phyloP scores from a whole-genome alignment of 2,888 invertebrate species.

The Notodonta dromedarius region DNA sequence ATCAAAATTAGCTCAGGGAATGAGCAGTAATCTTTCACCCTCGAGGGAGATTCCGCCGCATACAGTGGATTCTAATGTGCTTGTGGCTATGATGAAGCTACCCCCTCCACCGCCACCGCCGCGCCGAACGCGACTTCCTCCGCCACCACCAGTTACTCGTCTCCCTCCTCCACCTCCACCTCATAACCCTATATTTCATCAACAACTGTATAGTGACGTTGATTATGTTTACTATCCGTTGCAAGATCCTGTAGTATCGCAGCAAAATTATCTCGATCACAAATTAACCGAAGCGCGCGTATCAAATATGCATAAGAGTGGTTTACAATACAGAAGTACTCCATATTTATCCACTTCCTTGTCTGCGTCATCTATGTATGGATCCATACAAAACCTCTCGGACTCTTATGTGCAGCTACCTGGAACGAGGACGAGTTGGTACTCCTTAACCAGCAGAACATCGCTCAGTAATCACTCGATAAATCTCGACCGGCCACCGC shows the following conservation, averaged over 20 bases:
- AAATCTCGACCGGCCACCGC: conserved; percentile 87
- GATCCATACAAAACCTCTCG: conserved; percentile 92
- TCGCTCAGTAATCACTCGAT: conserved; percentile 86
- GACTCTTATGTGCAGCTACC: conserved; percentile 90
- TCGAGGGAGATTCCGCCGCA: conserved; percentile 71
- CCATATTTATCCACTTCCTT: conserved; percentile 89
- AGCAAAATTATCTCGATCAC: conserved; percentile 95
- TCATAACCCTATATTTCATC: conserved; percentile 94
- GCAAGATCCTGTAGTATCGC: conserved; percentile 94
- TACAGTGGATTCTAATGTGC: conserved; percentile 76
- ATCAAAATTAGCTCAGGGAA: conserved; percentile 83
- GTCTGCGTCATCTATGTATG: conserved; percentile 88
- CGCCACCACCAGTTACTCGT: conserved; percentile 86
- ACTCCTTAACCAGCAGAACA: conserved; percentile 83
- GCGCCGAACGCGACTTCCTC: conserved; percentile 86
- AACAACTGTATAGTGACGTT: conserved; percentile 95
- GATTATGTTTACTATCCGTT: conserved; percentile 96
- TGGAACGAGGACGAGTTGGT: conserved; percentile 85
- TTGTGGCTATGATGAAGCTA: conserved; percentile 85
- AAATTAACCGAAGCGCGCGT: conserved; percentile 90
- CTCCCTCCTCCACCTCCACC: conserved; percentile 89
- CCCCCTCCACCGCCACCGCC: conserved; percentile 84
- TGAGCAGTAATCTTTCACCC: conserved; percentile 75
- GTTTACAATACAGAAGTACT: conserved; percentile 92
- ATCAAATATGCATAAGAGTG: conserved; percentile 86